Evolutionary conservation across 2,113 vertebrate species (phyloP).

Genomic region (Ivindomyrus marchei): DNA sequence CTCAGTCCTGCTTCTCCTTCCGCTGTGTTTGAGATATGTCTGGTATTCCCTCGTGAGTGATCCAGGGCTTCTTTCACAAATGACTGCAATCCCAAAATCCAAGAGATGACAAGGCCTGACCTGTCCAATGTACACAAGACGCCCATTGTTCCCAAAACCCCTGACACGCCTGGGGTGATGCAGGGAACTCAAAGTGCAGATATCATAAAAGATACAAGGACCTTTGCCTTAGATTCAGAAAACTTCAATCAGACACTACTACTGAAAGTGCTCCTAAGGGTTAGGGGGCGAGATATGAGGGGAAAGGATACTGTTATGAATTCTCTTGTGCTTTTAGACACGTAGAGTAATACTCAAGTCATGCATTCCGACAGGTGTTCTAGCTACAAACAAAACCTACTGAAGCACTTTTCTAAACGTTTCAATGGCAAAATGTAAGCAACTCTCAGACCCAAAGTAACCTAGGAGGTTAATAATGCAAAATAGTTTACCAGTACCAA

Average conservation of each 20-base stretch:
- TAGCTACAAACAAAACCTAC: not conserved
- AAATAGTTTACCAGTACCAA: not conserved
- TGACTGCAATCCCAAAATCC: constrained; percentile 6
- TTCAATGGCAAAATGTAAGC: not conserved
- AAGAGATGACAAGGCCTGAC: constrained; percentile 6
- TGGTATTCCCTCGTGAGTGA: constrained; percentile 7
- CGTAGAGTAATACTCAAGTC: not conserved
- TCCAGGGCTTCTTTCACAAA: not conserved
- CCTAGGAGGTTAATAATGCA: not conserved
- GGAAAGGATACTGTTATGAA: not conserved
- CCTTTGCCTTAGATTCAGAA: not conserved
- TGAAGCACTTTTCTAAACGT: not conserved
- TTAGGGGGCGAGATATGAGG: not conserved
- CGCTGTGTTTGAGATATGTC: not conserved
- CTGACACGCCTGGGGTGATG: not conserved
- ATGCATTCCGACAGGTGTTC: not conserved
- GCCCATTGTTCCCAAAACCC: not conserved
- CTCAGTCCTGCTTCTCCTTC: constrained; percentile 2
- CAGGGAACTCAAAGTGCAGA: not conserved
- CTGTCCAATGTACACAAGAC: not conserved
- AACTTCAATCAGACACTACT: not conserved
- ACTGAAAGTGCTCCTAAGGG: not conserved
- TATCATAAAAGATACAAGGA: not conserved
- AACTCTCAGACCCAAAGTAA: not conserved
- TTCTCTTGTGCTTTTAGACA: not conserved